Conservation (phyloP, 2,888 invertebrate species). For the Eilema depressum region DNA sequence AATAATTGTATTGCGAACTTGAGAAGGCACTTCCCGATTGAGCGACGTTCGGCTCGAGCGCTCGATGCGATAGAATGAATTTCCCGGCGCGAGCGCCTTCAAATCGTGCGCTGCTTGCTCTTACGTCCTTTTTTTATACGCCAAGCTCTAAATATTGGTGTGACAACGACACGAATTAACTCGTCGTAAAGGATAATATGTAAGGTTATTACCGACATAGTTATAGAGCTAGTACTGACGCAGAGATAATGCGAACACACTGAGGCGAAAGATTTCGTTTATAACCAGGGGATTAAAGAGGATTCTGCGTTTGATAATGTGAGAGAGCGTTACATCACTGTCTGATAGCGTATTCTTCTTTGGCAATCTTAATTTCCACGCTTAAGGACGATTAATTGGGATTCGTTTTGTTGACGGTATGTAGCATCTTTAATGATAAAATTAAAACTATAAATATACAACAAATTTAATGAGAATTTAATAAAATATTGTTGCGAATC, state of each 20-base stretch:
- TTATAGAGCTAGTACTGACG: slow-evolving; percentile 68
- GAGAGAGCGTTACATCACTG: slow-evolving; percentile 74
- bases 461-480: slow-evolving; percentile 42
- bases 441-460: slow-evolving; percentile 39
- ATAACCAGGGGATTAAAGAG: slow-evolving; percentile 77
- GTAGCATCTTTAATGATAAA: slow-evolving; percentile 39
- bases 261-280: slow-evolving; percentile 83
- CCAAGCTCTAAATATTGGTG: slow-evolving; percentile 80
- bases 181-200: slow-evolving; percentile 84
- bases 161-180: slow-evolving; percentile 79
- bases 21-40: slow-evolving; percentile 71
- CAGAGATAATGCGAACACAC: slow-evolving; percentile 71
- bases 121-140: slow-evolving; percentile 83
- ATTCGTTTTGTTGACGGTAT: slow-evolving; percentile 42
- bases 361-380: slow-evolving; percentile 27
- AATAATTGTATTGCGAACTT: slow-evolving; percentile 28
- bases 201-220: slow-evolving; percentile 81
- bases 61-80: slow-evolving; percentile 76
- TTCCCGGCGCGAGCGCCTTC: slow-evolving; percentile 77
- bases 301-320: slow-evolving; percentile 79
- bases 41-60: slow-evolving; percentile 75
- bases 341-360: slow-evolving; percentile 58
- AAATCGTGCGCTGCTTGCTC: slow-evolving; percentile 60
- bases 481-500: slow-evolving; percentile 27
- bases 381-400: slow-evolving; percentile 41